Evolutionary conservation across 2,797 vertebrate genomes (phyloP).

Genomic region (Phylloscopus collybita): DNA sequence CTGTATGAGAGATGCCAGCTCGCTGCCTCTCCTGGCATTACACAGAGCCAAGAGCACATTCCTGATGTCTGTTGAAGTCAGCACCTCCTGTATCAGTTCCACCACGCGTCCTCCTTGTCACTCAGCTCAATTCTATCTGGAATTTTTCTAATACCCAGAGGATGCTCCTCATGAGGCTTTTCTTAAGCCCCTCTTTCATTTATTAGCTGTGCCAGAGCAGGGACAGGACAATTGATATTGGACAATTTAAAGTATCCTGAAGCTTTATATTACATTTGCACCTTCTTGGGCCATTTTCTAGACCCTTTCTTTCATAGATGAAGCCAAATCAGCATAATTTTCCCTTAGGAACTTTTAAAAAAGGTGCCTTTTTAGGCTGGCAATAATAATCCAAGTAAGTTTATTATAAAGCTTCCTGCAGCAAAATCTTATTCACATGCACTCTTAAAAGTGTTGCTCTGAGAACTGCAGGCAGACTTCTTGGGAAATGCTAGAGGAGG

Average conservation of each 20-base stretch:
- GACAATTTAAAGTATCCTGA: background rate
- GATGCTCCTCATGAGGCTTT: background rate
- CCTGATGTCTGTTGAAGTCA: background rate
- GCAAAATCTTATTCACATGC: background rate
- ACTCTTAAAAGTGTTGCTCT: background rate
- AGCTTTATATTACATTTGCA: background rate
- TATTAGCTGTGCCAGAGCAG: background rate
- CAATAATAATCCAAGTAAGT: background rate
- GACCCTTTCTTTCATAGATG: background rate
- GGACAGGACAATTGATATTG: background rate
- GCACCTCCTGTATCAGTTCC: background rate
- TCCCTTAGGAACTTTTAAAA: rapidly evolving
- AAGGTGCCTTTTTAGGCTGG: background rate
- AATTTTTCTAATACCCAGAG: background rate
- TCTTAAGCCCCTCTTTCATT: background rate
- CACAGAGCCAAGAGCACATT: background rate
- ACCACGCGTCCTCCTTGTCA: background rate
- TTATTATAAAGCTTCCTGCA: background rate
- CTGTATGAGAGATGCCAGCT: background rate
- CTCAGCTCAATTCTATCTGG: background rate
- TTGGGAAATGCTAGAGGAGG: conserved; percentile 35
- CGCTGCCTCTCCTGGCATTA: background rate
- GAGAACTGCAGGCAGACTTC: conserved; percentile 8
- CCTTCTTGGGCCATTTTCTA: background rate
- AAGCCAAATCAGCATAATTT: background rate